Evolutionary conservation across 2,797 vertebrate species (phyloP).

Genomic region (Rhynchonycteris naso): DNA sequence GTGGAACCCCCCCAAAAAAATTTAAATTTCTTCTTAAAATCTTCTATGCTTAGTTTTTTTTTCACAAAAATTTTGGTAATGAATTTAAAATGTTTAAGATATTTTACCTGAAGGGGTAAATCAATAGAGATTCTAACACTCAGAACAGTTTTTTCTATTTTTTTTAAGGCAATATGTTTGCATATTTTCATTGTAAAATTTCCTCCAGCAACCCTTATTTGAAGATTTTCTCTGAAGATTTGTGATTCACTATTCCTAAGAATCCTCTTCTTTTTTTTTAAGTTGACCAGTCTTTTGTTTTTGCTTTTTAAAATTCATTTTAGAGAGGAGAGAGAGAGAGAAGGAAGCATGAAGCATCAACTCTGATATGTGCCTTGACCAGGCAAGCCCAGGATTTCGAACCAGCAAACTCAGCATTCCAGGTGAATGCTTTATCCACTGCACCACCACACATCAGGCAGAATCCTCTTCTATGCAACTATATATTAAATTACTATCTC

Average conservation of each 20-base stretch:
- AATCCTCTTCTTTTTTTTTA: not conserved
- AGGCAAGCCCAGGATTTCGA: too few relatives aligned
- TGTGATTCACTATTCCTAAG: not conserved
- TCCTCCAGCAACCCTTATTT: not conserved
- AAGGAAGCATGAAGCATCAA: too few relatives aligned
- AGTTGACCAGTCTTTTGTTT: too few relatives aligned
- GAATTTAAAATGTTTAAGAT: not conserved
- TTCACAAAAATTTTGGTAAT: not conserved
- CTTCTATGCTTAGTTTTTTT: not conserved
- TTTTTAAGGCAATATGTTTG: not conserved
- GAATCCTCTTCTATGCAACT: not conserved
- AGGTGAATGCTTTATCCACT: too few relatives aligned
- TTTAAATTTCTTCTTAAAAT: not conserved
- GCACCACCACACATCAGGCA: too few relatives aligned
- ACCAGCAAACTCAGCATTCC: too few relatives aligned
- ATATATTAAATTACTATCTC: not conserved
- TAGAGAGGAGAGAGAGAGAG: too few relatives aligned
- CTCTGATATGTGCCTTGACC: too few relatives aligned
- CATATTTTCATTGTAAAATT: slow-evolving; percentile 25
- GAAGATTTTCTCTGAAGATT: slow-evolving; percentile 53
- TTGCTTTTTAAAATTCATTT: too few relatives aligned
- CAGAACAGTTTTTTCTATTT: not conserved
- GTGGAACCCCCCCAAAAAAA: not conserved
- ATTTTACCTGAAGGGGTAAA: not conserved
- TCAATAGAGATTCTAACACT: not conserved